phyloP scores from a whole-genome alignment of 2,113 vertebrate genomes.

The Brachirus orientalis region DNA sequence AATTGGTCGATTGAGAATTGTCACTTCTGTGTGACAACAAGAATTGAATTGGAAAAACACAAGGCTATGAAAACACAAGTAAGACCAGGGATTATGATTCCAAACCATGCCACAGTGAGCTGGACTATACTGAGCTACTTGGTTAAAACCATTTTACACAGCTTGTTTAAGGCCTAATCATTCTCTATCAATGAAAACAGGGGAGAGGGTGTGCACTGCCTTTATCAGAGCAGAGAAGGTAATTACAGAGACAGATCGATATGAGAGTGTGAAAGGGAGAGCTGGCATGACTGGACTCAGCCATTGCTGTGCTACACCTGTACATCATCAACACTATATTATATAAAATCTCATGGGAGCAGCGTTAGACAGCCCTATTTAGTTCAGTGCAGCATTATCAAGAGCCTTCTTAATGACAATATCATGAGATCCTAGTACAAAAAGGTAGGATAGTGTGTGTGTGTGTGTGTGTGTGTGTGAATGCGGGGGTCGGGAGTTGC shows the following conservation, averaged over 20 bases:
- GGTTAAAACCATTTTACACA: not conserved
- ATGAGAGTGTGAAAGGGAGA: not conserved
- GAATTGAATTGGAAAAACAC: too few relatives aligned
- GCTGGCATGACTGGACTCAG: not conserved
- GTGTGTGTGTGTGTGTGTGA: not conserved
- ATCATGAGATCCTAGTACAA: not conserved
- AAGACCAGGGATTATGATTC: too few relatives aligned
- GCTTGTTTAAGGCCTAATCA: not conserved
- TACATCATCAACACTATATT: not conserved
- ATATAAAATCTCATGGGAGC: not conserved
- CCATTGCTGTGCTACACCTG: too few relatives aligned
- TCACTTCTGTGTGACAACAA: too few relatives aligned
- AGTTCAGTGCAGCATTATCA: not conserved
- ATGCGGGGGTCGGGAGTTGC: not conserved
- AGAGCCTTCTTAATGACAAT: not conserved
- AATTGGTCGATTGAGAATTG: too few relatives aligned
- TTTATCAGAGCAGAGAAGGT: not conserved
- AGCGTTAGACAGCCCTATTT: too few relatives aligned
- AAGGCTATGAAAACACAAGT: too few relatives aligned
- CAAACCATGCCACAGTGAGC: too few relatives aligned
- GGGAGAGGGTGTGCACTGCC: not conserved
- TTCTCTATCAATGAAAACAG: not conserved
- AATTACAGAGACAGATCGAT: not conserved
- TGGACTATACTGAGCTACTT: too few relatives aligned
- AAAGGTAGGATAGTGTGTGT: constrained; percentile 15